Base-by-base conservation (phyloP, 2,113 vertebrate genomes). In the Phoenicopterus ruber region DNA sequence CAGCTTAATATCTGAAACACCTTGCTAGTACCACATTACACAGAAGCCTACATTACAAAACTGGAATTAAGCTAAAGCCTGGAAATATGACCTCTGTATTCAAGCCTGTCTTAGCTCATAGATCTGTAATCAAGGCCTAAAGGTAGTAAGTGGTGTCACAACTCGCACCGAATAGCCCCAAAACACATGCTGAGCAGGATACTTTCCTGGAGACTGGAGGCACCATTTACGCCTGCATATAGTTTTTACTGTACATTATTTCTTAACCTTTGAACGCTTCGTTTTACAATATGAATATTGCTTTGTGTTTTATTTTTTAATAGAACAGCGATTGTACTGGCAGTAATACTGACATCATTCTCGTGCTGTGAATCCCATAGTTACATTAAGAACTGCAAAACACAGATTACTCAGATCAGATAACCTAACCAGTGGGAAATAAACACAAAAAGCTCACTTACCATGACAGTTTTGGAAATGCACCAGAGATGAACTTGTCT, bases 371-470 rank as follows among this genome's bases (percentile, higher is more conserved):
- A 88, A 88, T 91, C 78, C 82, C 84, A 66, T 5, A 50, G 58
- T 84, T 74, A 67, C 70, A 82, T 28, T 63, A 93, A 65, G 87
- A 77, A 73, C 73, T 28, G 62, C 78, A 91, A 82, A 83, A 85
- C 71, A 77, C 20, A 42, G 80, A 81, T 83, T 80, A 71, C 69
- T 84, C 65, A 49, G 59, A 81, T 88, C 38, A 82, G 70, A 91
- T 34, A 91, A 80, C 89, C 86, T 32, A 73, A 79, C 85, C 65
- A 78, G 78, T 47, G 71, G 86, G 89, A 92, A 96, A 96, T 31
- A 93, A 79, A 83, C 78, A 95, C n/a, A 59, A 62, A 94, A 87
- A 82, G 7, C 79, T 95, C 89, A 96, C 91, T 94, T 94, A 96
- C 91, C 93, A 93, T 90, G 76, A 58, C 87, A 93, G 50, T 44